Base-by-base conservation (phyloP, 2,797 vertebrate species). In the Poliocrania exsul region DNA sequence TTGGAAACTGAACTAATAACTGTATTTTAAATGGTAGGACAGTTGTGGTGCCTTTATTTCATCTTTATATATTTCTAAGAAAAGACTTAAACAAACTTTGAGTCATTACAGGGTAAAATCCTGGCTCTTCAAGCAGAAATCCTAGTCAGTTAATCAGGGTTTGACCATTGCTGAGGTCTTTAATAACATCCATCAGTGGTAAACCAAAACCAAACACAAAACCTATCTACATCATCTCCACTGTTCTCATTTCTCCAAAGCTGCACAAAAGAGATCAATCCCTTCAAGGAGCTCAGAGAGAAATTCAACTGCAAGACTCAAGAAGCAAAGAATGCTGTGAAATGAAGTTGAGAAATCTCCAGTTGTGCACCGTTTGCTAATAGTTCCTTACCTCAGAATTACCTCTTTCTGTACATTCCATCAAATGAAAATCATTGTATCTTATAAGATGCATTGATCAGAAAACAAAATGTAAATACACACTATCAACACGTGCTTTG, bases 1-100 rank as follows among this genome's bases (percentile, higher is more conserved):
- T 79, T 93, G 75, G 72, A 94, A 96, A 81, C 0, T 33, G 47
- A 74, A 80, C 56, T 82, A 91, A 94, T 82, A 88, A 88, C 51
- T 4, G 4, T 73, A 64, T 67, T 79, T 91, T 58, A 79, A 90
- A 95, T 29, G 66, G 78, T 60, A 66, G 80, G 64, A 86, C 51
- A 82, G 47, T 86, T 79, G 77, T 35, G 58, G 53, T 90, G 60
- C 61, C 75, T 50, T 91, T 86, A 53, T 46, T 87, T 49, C 42
- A 69, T 88, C 70, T 79, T 47, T 4, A 2, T 87, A 17, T 86
- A 73, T 86, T 82, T 88, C 10, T 56, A 86, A 70, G 54, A 84
- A 62, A 31, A 54, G 64, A 87, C 29, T 82, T 88, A 91, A 85
- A 87, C 24, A 89, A 95, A 93, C 65, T 74, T 56, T 49, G 74